Evolutionary conservation across 2,888 invertebrate species (phyloP).

Genomic region (Leptogaster cylindrica): DNA sequence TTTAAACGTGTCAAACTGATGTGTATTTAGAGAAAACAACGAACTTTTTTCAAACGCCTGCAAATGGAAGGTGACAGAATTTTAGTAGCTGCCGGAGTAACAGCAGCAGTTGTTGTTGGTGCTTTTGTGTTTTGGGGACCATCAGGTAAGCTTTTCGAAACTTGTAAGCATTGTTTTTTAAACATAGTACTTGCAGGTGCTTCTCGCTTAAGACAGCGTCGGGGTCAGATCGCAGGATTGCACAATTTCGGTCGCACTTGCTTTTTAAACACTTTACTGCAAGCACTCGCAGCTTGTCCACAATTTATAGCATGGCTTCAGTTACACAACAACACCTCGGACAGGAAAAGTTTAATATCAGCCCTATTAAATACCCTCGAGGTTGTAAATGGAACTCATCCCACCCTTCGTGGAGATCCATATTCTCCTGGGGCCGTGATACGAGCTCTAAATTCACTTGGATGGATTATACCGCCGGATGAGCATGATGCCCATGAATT

Average conservation of each 20-base stretch:
- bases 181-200: constrained; percentile 50
- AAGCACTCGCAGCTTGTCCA: constrained; percentile 87
- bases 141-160: constrained; percentile 56
- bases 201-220: constrained; percentile 66
- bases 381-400: constrained; percentile 77
- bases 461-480: constrained; percentile 88
- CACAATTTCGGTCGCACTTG: constrained; percentile 92
- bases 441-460: constrained; percentile 72
- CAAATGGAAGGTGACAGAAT: constrained; percentile 72
- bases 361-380: constrained; percentile 78
- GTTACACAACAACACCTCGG: constrained; percentile 67
- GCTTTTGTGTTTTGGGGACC: constrained; percentile 82
- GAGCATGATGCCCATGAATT: constrained; percentile 96
- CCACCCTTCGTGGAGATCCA: constrained; percentile 67
- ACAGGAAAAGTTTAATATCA: constrained; percentile 75
- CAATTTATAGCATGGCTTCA: constrained; percentile 84
- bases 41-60: too few relatives aligned
- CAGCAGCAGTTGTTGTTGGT: constrained; percentile 79
- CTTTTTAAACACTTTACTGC: constrained; percentile 89
- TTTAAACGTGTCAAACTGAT: too few relatives aligned
- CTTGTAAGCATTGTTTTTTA: neutral
- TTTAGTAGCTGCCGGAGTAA: constrained; percentile 78
- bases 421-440: constrained; percentile 73
- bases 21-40: too few relatives aligned
- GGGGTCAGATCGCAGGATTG: constrained; percentile 82